phyloP scores from a whole-genome alignment of 2,888 invertebrate genomes.

The Galeruca laticollis region DNA sequence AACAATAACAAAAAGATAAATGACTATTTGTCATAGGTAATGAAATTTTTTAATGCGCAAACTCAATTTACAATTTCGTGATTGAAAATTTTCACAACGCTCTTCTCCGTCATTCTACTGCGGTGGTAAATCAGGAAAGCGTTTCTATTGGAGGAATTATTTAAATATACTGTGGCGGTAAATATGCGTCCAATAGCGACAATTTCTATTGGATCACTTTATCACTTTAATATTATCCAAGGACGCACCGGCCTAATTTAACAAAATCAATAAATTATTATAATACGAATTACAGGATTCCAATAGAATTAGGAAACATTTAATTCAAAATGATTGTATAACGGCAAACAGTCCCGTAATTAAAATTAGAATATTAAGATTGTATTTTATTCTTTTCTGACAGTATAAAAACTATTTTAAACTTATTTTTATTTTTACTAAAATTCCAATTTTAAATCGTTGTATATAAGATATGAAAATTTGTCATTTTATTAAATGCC shows the following conservation, averaged over 20 bases:
- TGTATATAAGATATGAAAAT: too few relatives aligned
- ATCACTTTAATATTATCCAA: background rate
- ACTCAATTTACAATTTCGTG: background rate
- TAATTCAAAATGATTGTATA: too few relatives aligned
- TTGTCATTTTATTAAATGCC: too few relatives aligned
- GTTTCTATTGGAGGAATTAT: background rate
- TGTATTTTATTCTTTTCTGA: too few relatives aligned
- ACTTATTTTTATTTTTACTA: too few relatives aligned
- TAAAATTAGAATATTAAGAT: too few relatives aligned
- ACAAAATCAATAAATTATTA: constrained; percentile 4
- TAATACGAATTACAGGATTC: background rate
- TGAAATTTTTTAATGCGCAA: background rate
- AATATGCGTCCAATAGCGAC: background rate
- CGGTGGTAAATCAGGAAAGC: background rate
- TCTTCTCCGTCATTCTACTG: background rate
- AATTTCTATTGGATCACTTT: background rate
- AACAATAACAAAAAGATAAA: constrained; percentile 15
- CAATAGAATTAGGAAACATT: too few relatives aligned
- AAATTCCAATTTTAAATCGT: too few relatives aligned
- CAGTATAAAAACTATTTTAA: too few relatives aligned
- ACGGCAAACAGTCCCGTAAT: too few relatives aligned
- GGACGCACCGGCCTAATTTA: background rate
- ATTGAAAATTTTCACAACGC: background rate
- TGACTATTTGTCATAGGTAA: background rate
- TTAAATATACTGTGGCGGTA: background rate